Evolutionary conservation across 2,888 invertebrate genomes (phyloP).

Genomic region (Mythimna loreyi): DNA sequence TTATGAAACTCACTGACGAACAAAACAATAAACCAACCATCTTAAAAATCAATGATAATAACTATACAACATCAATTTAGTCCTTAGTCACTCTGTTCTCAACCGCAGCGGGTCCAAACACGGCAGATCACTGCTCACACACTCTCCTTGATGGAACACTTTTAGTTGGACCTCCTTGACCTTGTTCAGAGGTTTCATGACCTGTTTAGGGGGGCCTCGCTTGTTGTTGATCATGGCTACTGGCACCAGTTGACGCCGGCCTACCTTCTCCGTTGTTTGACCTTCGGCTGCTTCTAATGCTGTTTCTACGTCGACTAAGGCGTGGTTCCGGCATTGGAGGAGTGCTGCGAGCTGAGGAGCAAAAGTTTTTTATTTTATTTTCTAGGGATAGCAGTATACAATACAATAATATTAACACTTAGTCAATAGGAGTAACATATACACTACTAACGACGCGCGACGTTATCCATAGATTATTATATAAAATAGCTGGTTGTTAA

Average conservation of each 20-base stretch:
- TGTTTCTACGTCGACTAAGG: slow-evolving; percentile 87
- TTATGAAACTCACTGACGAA: too few relatives aligned
- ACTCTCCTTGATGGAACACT: slow-evolving; percentile 84
- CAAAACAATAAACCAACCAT: too few relatives aligned
- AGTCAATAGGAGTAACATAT: too few relatives aligned
- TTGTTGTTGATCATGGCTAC: slow-evolving; percentile 68
- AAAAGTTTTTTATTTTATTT: background rate
- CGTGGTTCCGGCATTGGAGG: slow-evolving; percentile 86
- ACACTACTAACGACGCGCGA: too few relatives aligned
- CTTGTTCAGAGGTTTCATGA: slow-evolving; percentile 67
- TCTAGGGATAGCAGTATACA: too few relatives aligned
- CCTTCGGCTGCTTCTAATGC: slow-evolving; percentile 89
- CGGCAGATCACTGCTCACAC: slow-evolving; percentile 79
- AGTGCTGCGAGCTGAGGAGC: slow-evolving; percentile 80
- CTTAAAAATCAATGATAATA: slow-evolving; percentile 75
- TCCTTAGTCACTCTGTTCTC: slow-evolving; percentile 85
- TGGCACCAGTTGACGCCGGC: slow-evolving; percentile 77
- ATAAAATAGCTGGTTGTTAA: too few relatives aligned
- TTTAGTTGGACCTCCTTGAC: slow-evolving; percentile 85
- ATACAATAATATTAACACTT: too few relatives aligned
- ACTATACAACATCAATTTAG: slow-evolving; percentile 78
- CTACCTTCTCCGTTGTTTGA: slow-evolving; percentile 73
- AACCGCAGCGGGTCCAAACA: slow-evolving; percentile 81
- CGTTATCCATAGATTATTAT: too few relatives aligned
- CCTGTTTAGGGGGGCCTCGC: slow-evolving; percentile 49